These are phyloP conservation scores for Choreutis nemorana DNA, from an alignment of 2,888 invertebrate genomes.

Conservation along the genomic window DNA sequence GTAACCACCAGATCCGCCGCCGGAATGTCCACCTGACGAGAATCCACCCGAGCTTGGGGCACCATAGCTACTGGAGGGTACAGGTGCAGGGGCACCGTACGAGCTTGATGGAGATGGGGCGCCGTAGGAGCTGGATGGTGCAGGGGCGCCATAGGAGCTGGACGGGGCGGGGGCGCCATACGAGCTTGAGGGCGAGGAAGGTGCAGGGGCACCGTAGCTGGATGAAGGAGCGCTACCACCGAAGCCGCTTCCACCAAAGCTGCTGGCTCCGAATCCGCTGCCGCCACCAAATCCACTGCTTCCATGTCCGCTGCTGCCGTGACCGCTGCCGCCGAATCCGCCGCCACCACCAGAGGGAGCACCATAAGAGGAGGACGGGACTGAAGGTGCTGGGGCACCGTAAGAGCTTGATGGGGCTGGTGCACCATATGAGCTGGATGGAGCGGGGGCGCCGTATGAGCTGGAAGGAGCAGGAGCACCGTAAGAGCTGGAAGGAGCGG, in stretches of 20 bases:
- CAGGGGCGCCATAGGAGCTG: conserved; percentile 25
- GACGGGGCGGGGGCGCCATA: conserved; percentile 33
- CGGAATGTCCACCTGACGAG: conserved; percentile 12
- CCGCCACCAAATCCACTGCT: conserved; percentile 20
- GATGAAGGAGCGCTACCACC: conserved; percentile 26
- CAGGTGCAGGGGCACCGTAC: conserved; percentile 27
- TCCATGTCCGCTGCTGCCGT: conserved; percentile 20
- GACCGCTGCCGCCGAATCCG: conserved; percentile 19
- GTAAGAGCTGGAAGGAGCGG: conserved; percentile 54
- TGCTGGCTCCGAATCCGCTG: conserved; percentile 22
- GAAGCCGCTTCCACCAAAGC: conserved; percentile 25
- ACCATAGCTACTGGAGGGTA: conserved; percentile 44
- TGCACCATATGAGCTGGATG: conserved; percentile 32
- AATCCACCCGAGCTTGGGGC: conserved; percentile 33
- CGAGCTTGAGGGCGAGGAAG: conserved; percentile 25
- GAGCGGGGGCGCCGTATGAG: conserved; percentile 24
- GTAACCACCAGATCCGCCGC: conserved; percentile 7
- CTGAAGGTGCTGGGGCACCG: conserved; percentile 36
- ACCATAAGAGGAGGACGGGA: conserved; percentile 22
- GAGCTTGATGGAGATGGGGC: conserved; percentile 26
- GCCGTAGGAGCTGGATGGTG: conserved; percentile 50
- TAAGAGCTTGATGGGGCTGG: conserved; percentile 26
- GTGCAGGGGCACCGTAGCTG: conserved; percentile 10
- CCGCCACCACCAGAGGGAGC: conserved; percentile 28
- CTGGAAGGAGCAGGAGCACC: conserved; percentile 22